Conservation (phyloP, 2,797 vertebrate species). For the Diplodus puntazzo region DNA sequence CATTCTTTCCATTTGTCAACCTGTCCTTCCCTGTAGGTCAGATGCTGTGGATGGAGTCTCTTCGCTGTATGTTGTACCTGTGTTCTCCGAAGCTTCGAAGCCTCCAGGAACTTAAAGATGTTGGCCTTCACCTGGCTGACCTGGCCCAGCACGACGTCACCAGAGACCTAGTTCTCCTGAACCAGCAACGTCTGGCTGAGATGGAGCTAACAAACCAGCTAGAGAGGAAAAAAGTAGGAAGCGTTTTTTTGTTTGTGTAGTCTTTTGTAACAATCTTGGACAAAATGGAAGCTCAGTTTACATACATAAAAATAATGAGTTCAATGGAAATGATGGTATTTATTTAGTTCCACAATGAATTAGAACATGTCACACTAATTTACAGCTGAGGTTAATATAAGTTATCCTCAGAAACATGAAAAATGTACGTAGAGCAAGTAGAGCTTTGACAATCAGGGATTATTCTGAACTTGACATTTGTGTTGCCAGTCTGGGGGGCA, state of each 20-base stretch:
- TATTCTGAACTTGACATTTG: too few species aligned
- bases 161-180: slow-evolving; percentile 86
- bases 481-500: too few species aligned
- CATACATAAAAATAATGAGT: background rate
- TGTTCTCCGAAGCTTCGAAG: slow-evolving; percentile 86
- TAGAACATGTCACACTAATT: background rate
- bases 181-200: slow-evolving; percentile 86
- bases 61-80: slow-evolving; percentile 81
- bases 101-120: slow-evolving; percentile 84
- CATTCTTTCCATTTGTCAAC: background rate
- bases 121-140: slow-evolving; percentile 83
- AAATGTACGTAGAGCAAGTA: too few species aligned
- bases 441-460: too few species aligned
- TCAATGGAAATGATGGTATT: too few species aligned
- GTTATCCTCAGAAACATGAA: too few species aligned
- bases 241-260: background rate
- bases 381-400: too few species aligned
- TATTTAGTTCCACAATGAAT: background rate
- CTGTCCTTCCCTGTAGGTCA: slow-evolving; percentile 69
- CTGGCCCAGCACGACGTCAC: slow-evolving; percentile 83
- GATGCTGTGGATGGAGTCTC: slow-evolving; percentile 87
- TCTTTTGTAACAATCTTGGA: background rate
- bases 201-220: slow-evolving; percentile 88
- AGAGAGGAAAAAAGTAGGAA: slow-evolving; percentile 83
- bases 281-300: background rate